Evolutionary conservation across 2,113 vertebrate genomes (phyloP), one percentile per base, ranked within the genome.

Genomic region (Galeopterus variegatus): DNA sequence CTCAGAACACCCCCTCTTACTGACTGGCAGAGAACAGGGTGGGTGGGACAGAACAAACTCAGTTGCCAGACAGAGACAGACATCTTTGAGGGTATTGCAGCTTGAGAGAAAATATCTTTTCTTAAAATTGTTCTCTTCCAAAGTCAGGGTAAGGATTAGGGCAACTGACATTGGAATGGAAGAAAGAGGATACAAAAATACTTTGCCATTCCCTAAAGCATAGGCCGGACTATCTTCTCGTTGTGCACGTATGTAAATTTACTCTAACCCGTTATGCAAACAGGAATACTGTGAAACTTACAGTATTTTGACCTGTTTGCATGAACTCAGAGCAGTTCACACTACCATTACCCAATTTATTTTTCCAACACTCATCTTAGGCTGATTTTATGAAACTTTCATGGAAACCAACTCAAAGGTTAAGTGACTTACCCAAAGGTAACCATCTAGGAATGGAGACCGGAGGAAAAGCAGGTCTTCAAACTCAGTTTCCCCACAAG

Each of bases 51-150:
- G 95, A 70, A 65, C 12, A 69, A 88, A 69, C 83, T 69, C 92
- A 96, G 93, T 93, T 96, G 94, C 72, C 92, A 88, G 80, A 85
- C 80, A 82, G 62, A 96, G 65, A 96, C 6, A 0, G 52, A 94
- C 97, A 95, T 96, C 93, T 97, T 95, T 8, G 0, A 41, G 89
- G 80, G 54, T 75, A 95, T 81, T 95, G 94, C 92, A 96, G 95
- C 67, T 94, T 96, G 96, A 97, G 81, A 88, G 93, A 91, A 95
- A 93, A 90, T 70, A 93, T 96, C n/a, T 97, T 97, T 96, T 93
- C 82, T 95, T 96, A 93, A 95, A 97, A 97, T 97, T 98, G 93
- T 96, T 95, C 80, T 97, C 95, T 95, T 94, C 83, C 23, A 60
- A 97, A 90, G 88, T 96, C 90, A 96, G 84, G 60, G 92, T 97